Percentiles rank a stretch among this genome's conserved stretches.
These are phyloP conservation scores for Psilopogon haemacephalus DNA, from an alignment of 2,113 vertebrate species.

Conservation along the genomic window DNA sequence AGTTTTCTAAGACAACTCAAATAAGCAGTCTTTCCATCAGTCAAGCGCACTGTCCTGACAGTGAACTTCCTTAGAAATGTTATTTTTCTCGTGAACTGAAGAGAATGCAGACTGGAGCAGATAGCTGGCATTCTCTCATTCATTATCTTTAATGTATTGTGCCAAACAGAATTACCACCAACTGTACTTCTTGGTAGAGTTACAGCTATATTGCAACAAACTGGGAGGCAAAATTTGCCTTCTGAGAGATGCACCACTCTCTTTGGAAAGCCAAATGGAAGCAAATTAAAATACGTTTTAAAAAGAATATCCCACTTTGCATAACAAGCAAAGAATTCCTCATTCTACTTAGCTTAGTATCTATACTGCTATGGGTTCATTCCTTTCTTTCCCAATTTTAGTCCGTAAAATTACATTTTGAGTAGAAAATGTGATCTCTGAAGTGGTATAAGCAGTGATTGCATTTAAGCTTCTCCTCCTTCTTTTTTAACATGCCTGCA, in stretches of 20 bases:
- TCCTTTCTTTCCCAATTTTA: slow-evolving; percentile 11
- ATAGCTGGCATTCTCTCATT: slow-evolving; percentile 20
- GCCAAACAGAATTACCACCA: slow-evolving; percentile 33
- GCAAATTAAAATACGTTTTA: slow-evolving; percentile 21
- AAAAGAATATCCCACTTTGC: neutral
- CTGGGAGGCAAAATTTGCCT: slow-evolving; percentile 14
- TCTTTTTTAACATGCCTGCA: neutral
- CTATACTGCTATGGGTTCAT: neutral
- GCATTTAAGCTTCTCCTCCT: neutral
- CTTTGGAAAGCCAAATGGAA: slow-evolving; percentile 16
- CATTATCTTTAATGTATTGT: slow-evolving; percentile 40
- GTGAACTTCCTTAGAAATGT: slow-evolving; percentile 41
- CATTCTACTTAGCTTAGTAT: neutral
- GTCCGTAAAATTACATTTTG: neutral
- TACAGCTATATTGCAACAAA: slow-evolving; percentile 22
- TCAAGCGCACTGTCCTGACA: slow-evolving; percentile 51
- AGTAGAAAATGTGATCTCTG: neutral
- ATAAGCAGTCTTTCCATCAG: slow-evolving; percentile 64
- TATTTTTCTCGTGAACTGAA: slow-evolving; percentile 13
- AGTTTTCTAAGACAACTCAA: slow-evolving; percentile 58
- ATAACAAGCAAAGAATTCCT: slow-evolving; percentile 11
- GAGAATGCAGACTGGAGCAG: slow-evolving; percentile 14
- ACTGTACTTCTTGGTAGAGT: neutral
- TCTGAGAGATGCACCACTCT: neutral
- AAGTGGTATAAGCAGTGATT: neutral